Conservation (phyloP, 2,888 invertebrate genomes). For the Vannuccia rotundouncinata region DNA sequence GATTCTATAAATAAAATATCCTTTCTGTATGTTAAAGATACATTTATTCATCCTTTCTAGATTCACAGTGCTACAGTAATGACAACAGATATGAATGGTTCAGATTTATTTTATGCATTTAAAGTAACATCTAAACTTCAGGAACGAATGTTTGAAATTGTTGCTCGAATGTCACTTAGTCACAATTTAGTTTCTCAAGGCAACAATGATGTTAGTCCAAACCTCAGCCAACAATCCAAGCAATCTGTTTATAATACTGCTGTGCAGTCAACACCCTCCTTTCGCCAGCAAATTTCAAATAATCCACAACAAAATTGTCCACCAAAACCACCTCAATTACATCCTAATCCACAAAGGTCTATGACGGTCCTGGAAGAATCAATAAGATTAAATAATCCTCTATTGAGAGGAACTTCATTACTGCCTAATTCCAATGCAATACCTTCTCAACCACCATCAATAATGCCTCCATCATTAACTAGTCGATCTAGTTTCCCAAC, state of each 20-base stretch:
- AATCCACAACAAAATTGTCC: neutral
- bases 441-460: neutral
- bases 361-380: slow-evolving; percentile 3
- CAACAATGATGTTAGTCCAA: neutral
- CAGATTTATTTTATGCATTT: slow-evolving; percentile 2
- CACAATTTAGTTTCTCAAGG: neutral
- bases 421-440: neutral
- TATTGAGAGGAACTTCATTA: neutral
- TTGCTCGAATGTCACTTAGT: neutral
- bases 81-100: neutral
- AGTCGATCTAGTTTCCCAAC: neutral
- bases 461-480: neutral
- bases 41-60: too few species aligned
- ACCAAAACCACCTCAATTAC: neutral
- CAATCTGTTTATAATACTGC: neutral
- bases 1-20: too few species aligned
- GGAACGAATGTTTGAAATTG: slow-evolving; percentile 11
- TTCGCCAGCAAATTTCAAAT: neutral
- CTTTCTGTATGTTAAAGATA: too few species aligned
- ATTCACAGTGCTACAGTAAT: slow-evolving; percentile 11
- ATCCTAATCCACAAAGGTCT: neutral
- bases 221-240: neutral
- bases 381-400: slow-evolving; percentile 2
- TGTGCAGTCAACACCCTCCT: neutral
- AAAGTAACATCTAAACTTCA: slow-evolving; percentile 1